Conservation (phyloP, 1,140 invertebrate genomes). For the Hormaphis cornu region DNA sequence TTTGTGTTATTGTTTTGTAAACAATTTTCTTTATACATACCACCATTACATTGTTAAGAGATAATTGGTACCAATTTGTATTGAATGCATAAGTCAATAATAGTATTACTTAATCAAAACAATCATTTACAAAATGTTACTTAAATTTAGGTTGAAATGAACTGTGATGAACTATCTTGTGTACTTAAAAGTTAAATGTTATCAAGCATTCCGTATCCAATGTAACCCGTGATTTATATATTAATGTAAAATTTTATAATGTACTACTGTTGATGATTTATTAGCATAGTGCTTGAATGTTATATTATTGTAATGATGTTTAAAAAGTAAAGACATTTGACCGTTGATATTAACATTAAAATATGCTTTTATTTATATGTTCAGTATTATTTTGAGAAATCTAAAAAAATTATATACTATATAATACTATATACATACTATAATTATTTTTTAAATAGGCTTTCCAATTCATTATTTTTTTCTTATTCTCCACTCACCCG, state of each 20-base stretch:
- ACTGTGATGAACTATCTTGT: conserved; percentile 9
- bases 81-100: neutral
- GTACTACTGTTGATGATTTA: neutral
- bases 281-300: neutral
- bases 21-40: neutral
- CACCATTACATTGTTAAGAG: neutral
- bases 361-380: neutral
- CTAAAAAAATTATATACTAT: too few species aligned
- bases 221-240: conserved; percentile 14
- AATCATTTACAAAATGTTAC: conserved; percentile 2
- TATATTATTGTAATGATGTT: neutral
- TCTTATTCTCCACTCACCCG: too few species aligned
- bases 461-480: too few species aligned
- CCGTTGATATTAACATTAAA: neutral
- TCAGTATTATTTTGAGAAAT: neutral
- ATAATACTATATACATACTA: too few species aligned
- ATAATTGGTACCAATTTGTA: neutral
- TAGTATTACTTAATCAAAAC: neutral
- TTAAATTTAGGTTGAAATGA: conserved; percentile 16
- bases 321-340: neutral
- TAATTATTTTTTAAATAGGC: too few species aligned
- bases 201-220: neutral
- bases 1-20: neutral
- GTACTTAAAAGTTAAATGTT: conserved; percentile 14
- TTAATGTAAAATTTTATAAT: conserved; percentile 10